Evolutionary conservation across 2,888 invertebrate species (phyloP).

Genomic region (Brenthis daphne): DNA sequence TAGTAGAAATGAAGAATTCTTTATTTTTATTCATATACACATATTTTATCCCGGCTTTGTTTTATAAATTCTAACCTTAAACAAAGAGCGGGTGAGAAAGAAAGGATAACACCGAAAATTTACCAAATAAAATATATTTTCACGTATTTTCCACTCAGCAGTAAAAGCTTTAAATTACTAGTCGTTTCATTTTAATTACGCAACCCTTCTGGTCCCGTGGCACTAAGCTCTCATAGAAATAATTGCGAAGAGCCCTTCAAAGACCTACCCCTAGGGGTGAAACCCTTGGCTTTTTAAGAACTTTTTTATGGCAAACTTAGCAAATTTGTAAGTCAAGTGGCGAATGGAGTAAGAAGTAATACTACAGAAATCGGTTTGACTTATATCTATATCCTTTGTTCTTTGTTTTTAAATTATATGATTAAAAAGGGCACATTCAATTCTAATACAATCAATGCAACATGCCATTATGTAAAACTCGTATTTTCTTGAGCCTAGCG

Average conservation of each 20-base stretch:
- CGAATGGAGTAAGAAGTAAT: constrained; percentile 2
- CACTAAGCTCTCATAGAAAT: constrained; percentile 35
- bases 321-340: constrained; percentile 11
- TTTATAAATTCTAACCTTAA: too few species aligned
- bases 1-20: too few species aligned
- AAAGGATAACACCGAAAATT: background rate
- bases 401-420: too few species aligned
- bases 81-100: background rate
- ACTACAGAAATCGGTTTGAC: background rate
- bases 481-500: too few species aligned
- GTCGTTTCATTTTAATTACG: constrained; percentile 40
- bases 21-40: too few species aligned
- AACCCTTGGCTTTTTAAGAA: constrained; percentile 19
- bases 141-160: constrained; percentile 14
- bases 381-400: too few species aligned
- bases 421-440: too few species aligned
- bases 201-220: constrained; percentile 33
- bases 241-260: constrained; percentile 40
- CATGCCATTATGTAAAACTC: too few species aligned
- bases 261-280: constrained; percentile 18
- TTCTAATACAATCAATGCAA: too few species aligned
- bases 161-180: constrained; percentile 29
- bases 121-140: constrained; percentile 3
- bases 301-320: constrained; percentile 15
- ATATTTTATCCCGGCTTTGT: too few species aligned